Evolutionary conservation across 1,140 invertebrate genomes (phyloP).

Genomic region (Nephotettix cincticeps): DNA sequence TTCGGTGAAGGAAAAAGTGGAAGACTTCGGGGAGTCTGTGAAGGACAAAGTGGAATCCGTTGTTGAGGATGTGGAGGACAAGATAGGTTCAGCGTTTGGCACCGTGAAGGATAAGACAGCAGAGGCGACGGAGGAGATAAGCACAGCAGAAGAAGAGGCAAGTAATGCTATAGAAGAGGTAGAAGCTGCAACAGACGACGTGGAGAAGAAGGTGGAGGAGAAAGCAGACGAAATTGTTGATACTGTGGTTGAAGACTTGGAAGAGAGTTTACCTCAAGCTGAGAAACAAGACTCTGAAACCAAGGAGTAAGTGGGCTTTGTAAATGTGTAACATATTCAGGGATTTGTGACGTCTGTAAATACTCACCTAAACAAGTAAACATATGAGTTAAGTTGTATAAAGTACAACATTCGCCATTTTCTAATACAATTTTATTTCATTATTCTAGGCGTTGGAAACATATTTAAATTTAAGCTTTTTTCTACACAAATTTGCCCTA

Average conservation of each 20-base stretch:
- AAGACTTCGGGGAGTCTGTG: slow-evolving; percentile 28
- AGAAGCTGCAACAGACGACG: neutral
- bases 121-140: slow-evolving; percentile 10
- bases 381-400: no score
- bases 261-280: neutral
- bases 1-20: no score
- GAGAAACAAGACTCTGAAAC: neutral
- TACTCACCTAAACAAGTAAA: neutral
- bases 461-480: no score
- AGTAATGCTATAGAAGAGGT: neutral
- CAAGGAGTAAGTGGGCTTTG: slow-evolving; percentile 1
- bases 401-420: no score
- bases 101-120: neutral
- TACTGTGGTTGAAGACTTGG: slow-evolving; percentile 13
- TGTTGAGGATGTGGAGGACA: slow-evolving; percentile 30
- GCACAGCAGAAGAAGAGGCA: neutral
- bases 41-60: slow-evolving; percentile 26
- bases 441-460: no score
- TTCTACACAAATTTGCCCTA: no score
- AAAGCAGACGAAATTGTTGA: slow-evolving; percentile 6
- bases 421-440: no score
- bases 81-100: slow-evolving; percentile 17
- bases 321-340: neutral
- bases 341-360: neutral
- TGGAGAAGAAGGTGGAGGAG: slow-evolving; percentile 2